Conservation (phyloP, 2,113 vertebrate genomes). For the Chloebia gouldiae region DNA sequence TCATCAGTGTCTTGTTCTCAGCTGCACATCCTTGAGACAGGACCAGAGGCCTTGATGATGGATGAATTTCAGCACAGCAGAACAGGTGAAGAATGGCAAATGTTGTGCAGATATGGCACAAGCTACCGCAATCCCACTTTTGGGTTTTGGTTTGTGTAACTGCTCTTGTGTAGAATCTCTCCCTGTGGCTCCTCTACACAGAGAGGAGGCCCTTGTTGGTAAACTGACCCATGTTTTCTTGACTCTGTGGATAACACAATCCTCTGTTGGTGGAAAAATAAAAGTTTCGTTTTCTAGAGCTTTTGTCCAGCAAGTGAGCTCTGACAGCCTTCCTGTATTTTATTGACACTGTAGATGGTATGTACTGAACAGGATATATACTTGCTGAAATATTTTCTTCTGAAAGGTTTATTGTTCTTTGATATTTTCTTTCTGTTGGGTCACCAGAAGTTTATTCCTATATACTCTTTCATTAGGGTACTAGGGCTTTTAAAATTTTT, state of each 20-base stretch:
- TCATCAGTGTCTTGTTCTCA: neutral
- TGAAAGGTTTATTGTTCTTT: constrained; percentile 56
- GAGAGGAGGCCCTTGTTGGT: neutral
- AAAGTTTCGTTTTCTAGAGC: neutral
- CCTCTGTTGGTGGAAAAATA: neutral
- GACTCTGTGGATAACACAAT: neutral
- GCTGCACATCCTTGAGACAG: neutral
- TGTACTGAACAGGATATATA: constrained; percentile 35
- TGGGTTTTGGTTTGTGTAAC: neutral
- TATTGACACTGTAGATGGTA: neutral
- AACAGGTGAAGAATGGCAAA: neutral
- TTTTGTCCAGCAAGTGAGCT: neutral
- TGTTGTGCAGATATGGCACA: neutral
- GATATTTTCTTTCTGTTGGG: constrained; percentile 32
- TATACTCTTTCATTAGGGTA: neutral
- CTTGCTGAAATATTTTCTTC: constrained; percentile 21
- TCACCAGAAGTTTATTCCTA: constrained; percentile 25
- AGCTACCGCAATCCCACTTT: neutral
- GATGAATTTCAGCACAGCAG: neutral
- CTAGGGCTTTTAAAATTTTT: neutral
- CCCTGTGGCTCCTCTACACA: neutral
- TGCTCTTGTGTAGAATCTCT: neutral
- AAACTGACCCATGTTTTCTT: neutral
- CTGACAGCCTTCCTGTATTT: constrained; percentile 23
- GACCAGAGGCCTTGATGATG: neutral